Conservation (phyloP, 2,113 vertebrate genomes). For the Ochotona princeps region DNA sequence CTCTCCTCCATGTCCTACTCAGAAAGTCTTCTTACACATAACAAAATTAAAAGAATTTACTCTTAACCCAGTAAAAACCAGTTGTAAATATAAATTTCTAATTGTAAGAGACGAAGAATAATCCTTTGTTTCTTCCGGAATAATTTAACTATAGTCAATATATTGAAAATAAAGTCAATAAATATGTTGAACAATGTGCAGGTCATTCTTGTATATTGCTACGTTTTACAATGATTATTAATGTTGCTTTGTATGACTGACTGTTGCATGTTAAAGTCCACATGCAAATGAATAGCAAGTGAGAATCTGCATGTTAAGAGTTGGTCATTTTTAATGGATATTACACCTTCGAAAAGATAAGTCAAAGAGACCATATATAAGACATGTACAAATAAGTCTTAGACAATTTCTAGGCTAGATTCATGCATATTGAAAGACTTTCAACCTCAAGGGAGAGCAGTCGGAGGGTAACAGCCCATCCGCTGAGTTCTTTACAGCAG, state of each 20-base stretch:
- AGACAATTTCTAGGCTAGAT: background rate
- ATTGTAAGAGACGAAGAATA: background rate
- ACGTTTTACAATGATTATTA: background rate
- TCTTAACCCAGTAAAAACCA: slow-evolving; percentile 29
- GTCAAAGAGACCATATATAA: background rate
- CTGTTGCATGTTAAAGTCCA: background rate
- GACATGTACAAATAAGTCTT: background rate
- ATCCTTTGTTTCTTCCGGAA: background rate
- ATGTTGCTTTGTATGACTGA: background rate
- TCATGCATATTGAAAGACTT: background rate
- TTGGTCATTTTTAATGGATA: background rate
- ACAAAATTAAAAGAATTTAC: background rate
- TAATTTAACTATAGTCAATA: slow-evolving; percentile 9
- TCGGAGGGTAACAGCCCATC: background rate
- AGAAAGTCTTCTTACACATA: background rate
- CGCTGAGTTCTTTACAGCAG: background rate
- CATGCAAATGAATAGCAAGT: background rate
- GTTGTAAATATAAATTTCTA: background rate
- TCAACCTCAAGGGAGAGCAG: background rate
- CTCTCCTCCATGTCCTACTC: background rate
- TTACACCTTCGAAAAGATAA: background rate
- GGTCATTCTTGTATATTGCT: background rate
- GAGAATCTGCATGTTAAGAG: background rate
- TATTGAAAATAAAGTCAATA: slow-evolving; percentile 17
- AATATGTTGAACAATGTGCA: background rate